Evolutionary conservation across 2,888 invertebrate genomes (phyloP), one percentile per base, ranked within the genome.

Genomic region (Pseudococcus viburni): DNA sequence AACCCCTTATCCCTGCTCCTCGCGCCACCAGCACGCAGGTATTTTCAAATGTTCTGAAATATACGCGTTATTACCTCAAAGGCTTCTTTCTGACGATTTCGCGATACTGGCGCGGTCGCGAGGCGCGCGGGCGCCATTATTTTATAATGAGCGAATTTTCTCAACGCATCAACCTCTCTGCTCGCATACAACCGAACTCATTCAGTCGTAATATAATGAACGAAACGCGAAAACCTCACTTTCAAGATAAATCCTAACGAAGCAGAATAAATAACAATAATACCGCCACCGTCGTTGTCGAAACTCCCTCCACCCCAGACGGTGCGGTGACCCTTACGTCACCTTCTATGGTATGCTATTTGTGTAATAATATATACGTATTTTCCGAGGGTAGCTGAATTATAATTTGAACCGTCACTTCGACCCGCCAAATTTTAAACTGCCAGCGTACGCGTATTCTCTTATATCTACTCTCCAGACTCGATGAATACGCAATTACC

Each of bases 181-280:
- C 26, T 3, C 15, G 15, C 48, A 42, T 64, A 22, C 64, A 64
- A 22, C 64, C 22, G 64, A 64, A 64, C 22, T 22, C 64, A 64
- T 64, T 64, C 64, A 64, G 22, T 64, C 64, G 64, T 64, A 64
- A 64, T 64, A 64, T 64, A 64, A 73, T 73, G 73, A 73, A 73
- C 73, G 73, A 73, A 33, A 73, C 73, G 73, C 33, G 26, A 73
- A 73, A 73, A 73, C 33, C 73, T 73, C 33, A 73, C 73, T 73
- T 33, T 64, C 64, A 64, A 64, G 64, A 64, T 64, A 64, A 64
- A 64, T 64, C 64, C 64, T 64, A 64, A 64, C 64, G 64, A 64
- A 64, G 64, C 64, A 64, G 64, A 64, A 64, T 64, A 64, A 64
- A 64, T 64, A 64, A 64, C 64, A 64, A 64, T 64, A 64, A 64